These are phyloP conservation scores for Caradrina clavipalpis DNA, from an alignment of 2,888 invertebrate genomes.

Conservation along the genomic window DNA sequence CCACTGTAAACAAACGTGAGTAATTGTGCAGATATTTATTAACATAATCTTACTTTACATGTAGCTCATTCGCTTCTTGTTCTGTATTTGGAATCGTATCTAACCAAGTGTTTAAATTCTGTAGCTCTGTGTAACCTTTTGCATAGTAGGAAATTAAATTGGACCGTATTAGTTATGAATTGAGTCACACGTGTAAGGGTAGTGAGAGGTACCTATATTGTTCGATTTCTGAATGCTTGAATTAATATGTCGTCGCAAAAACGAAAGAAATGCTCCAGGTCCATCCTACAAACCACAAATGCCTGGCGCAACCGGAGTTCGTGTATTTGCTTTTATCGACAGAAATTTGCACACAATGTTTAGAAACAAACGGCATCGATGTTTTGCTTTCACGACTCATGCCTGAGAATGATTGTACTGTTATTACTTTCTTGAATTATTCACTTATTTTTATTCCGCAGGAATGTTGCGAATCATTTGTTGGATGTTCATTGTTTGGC, in stretches of 20 bases:
- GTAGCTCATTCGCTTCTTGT: slow-evolving; percentile 69
- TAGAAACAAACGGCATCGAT: slow-evolving; percentile 80
- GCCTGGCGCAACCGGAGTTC: slow-evolving; percentile 65
- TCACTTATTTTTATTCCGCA: slow-evolving; percentile 67
- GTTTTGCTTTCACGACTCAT: slow-evolving; percentile 79
- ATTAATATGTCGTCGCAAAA: slow-evolving; percentile 15
- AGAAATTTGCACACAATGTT: slow-evolving; percentile 87
- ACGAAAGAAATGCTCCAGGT: slow-evolving; percentile 28
- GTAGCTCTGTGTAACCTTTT: slow-evolving; percentile 28
- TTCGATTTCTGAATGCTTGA: neutral
- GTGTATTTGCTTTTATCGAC: slow-evolving; percentile 82
- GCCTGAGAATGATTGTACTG: slow-evolving; percentile 78
- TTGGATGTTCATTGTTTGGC: slow-evolving; percentile 28
- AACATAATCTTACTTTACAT: slow-evolving; percentile 70
- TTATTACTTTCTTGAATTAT: slow-evolving; percentile 72
- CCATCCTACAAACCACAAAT: slow-evolving; percentile 67
- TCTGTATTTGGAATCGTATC: slow-evolving; percentile 69
- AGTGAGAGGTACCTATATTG: neutral
- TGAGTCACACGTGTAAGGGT: slow-evolving; percentile 18
- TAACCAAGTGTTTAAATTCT: slow-evolving; percentile 62
- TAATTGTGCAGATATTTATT: slow-evolving; percentile 73
- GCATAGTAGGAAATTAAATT: slow-evolving; percentile 33
- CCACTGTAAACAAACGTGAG: slow-evolving; percentile 76
- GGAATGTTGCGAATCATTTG: slow-evolving; percentile 40
- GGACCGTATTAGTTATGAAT: slow-evolving; percentile 23